Conservation (phyloP, 2,113 vertebrate species). For the Toxotes jaculatrix region DNA sequence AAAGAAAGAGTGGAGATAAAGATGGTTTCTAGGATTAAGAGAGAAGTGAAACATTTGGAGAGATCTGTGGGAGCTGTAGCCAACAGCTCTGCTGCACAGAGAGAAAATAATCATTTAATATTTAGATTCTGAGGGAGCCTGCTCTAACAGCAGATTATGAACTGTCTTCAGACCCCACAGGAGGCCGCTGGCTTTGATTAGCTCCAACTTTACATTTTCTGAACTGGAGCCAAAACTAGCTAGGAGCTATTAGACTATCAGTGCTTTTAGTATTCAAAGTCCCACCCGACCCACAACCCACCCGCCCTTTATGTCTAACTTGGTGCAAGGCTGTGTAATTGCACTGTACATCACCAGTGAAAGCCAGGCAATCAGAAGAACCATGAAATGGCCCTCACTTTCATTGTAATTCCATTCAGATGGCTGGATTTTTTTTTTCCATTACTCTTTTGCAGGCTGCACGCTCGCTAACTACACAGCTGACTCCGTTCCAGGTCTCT, state of each 20-base stretch:
- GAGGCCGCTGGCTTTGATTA: slow-evolving; percentile 51
- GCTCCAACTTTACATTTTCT: slow-evolving; percentile 38
- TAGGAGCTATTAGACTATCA: slow-evolving; percentile 30
- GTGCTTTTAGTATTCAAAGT: slow-evolving; percentile 45
- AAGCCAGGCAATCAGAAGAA: slow-evolving; percentile 34
- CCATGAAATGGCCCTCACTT: slow-evolving; percentile 29
- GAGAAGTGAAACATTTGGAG: slow-evolving; percentile 4
- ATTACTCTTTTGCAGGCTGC: slow-evolving; percentile 26
- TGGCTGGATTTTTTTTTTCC: slow-evolving; percentile 37
- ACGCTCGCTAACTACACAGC: slow-evolving; percentile 31
- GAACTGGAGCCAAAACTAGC: slow-evolving; percentile 42
- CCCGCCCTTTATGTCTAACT: slow-evolving; percentile 11
- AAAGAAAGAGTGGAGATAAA: slow-evolving; percentile 1
- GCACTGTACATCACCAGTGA: slow-evolving; percentile 52
- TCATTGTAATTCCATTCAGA: slow-evolving; percentile 41
- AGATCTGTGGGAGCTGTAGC: slow-evolving; percentile 16
- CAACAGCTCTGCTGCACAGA: slow-evolving; percentile 32
- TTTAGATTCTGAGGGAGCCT: slow-evolving; percentile 45
- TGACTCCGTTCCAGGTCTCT: not conserved
- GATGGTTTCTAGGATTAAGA: slow-evolving; percentile 1
- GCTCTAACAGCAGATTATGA: slow-evolving; percentile 54
- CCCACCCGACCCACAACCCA: slow-evolving; percentile 1
- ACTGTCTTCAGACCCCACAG: slow-evolving; percentile 47
- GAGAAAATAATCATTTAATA: slow-evolving; percentile 29
- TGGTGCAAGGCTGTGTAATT: slow-evolving; percentile 34